Evolutionary conservation across 2,888 invertebrate genomes (phyloP).

Genomic region (Morinoia aosen): DNA sequence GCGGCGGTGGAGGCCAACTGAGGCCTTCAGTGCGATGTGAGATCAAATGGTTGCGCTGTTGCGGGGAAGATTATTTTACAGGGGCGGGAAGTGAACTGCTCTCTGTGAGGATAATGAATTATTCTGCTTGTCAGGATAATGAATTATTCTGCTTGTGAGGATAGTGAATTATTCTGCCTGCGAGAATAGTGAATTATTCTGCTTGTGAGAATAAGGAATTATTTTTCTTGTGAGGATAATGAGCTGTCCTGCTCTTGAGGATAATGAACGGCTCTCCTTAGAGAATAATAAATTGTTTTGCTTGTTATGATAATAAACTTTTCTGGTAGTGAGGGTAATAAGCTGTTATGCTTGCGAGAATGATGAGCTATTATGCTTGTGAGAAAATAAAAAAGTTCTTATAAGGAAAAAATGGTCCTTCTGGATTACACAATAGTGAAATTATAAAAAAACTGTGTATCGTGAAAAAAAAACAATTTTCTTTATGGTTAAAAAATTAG

Average conservation of each 20-base stretch:
- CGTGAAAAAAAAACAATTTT: too few species aligned
- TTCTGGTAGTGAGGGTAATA: neutral
- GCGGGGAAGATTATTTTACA: neutral
- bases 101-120: neutral
- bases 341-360: neutral
- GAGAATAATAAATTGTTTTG: neutral
- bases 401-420: too few species aligned
- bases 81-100: too few species aligned
- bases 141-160: neutral
- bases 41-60: neutral
- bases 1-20: neutral
- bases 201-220: too few species aligned
- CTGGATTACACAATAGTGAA: too few species aligned
- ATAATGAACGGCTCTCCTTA: neutral
- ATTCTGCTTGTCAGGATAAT: neutral
- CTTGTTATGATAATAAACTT: neutral
- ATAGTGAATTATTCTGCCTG: neutral
- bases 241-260: too few species aligned
- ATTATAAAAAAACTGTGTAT: too few species aligned
- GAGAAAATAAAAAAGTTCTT: too few species aligned
- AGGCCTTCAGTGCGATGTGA: neutral
- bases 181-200: neutral
- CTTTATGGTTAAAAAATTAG: too few species aligned
- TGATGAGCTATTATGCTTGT: neutral
- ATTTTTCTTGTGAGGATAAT: too few species aligned